A percentile compares a stretch with the other conserved stretches of the same genome.
Evolutionary conservation across 2,113 vertebrate species (phyloP).

Genomic region (Connochaetes taurinus): DNA sequence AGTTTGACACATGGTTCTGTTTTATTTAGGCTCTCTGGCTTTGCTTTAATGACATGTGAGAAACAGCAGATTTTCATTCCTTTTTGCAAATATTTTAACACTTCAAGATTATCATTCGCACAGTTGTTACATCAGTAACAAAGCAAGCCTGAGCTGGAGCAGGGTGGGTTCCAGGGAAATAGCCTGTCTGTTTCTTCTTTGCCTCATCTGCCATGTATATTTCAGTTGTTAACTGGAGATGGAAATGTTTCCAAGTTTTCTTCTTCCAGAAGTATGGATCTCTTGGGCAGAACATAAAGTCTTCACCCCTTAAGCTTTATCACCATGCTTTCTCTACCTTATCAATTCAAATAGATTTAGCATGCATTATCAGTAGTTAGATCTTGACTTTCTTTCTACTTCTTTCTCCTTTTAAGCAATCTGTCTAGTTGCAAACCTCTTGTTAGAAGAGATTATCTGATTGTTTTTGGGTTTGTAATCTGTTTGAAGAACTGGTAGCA

Average conservation of each 20-base stretch:
- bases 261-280: constrained; percentile 53
- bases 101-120: constrained; percentile 51
- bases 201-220: constrained; percentile 55
- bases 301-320: constrained; percentile 72
- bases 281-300: constrained; percentile 63
- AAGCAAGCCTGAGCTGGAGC: constrained; percentile 8
- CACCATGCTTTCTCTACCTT: constrained; percentile 63
- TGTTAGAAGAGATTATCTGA: constrained; percentile 67
- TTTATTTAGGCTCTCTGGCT: constrained; percentile 34
- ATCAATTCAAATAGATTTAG: constrained; percentile 68
- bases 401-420: constrained; percentile 66
- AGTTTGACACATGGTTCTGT: not conserved
- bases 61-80: constrained; percentile 29
- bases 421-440: constrained; percentile 61
- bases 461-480: constrained; percentile 65
- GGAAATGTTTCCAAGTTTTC: constrained; percentile 59
- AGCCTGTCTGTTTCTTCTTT: constrained; percentile 13
- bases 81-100: constrained; percentile 54
- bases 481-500: constrained; percentile 62
- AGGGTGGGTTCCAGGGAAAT: constrained; percentile 43
- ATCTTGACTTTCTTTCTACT: constrained; percentile 65
- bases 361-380: constrained; percentile 59
- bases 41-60: constrained; percentile 34
- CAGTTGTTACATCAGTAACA: constrained; percentile 30
- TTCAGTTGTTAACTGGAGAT: constrained; percentile 49